Conservation (phyloP, 2,113 vertebrate genomes). For the Bambusicola thoracicus region DNA sequence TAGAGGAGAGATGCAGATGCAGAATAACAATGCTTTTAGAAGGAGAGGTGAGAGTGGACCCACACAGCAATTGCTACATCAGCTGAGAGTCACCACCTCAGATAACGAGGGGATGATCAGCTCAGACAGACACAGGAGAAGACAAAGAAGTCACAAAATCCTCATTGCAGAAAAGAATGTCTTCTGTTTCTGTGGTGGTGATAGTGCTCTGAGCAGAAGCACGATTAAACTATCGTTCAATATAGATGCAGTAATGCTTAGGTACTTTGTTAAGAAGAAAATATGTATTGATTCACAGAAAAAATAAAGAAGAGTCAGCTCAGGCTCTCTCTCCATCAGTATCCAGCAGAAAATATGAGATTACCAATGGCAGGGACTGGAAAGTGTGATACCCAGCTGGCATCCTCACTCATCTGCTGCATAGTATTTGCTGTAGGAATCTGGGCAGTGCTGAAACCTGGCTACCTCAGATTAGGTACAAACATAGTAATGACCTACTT, state of each 20-base stretch:
- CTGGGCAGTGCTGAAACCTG: neutral
- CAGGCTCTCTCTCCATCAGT: neutral
- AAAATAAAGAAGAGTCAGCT: neutral
- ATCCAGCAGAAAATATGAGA: neutral
- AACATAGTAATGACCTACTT: conserved; percentile 49
- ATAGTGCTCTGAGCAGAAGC: neutral
- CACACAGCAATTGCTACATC: neutral
- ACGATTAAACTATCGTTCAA: neutral
- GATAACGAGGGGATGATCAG: neutral
- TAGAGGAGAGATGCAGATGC: neutral
- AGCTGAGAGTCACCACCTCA: neutral
- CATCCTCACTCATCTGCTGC: neutral
- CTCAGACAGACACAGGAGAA: neutral
- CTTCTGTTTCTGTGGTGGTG: neutral
- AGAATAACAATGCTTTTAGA: neutral
- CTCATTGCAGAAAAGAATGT: neutral
- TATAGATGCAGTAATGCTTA: neutral
- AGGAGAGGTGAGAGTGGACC: neutral
- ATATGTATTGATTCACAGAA: neutral
- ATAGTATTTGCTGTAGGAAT: neutral
- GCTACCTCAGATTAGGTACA: neutral
- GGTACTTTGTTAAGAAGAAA: neutral
- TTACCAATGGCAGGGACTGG: neutral
- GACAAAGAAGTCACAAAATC: neutral
- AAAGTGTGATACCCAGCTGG: neutral